phyloP scores from a whole-genome alignment of 2,888 invertebrate species.

The Ditula angustiorana region DNA sequence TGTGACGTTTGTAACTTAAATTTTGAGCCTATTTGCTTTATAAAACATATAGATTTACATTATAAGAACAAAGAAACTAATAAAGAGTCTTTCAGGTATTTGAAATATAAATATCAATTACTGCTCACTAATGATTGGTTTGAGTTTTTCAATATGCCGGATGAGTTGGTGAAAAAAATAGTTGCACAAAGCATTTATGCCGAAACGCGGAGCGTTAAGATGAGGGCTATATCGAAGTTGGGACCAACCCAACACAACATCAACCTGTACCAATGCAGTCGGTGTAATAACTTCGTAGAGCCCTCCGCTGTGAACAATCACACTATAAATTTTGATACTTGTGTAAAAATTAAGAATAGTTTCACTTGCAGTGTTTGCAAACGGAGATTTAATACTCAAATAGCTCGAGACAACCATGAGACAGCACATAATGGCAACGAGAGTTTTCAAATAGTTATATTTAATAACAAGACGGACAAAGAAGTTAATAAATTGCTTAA shows the following conservation, averaged over 20 bases:
- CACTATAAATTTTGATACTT: conserved; percentile 25
- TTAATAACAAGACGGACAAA: conserved; percentile 14
- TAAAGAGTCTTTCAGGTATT: conserved; percentile 15
- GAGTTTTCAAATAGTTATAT: conserved; percentile 9
- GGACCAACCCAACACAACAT: not conserved
- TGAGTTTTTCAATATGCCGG: not conserved
- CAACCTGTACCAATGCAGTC: conserved; percentile 17
- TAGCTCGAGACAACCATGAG: conserved; percentile 7
- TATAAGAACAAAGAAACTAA: conserved; percentile 4
- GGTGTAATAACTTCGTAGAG: conserved; percentile 22
- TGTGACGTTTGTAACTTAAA: conserved; percentile 15
- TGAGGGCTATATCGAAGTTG: not conserved
- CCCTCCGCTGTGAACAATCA: conserved; percentile 8
- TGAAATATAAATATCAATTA: conserved; percentile 4
- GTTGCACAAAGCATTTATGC: conserved; percentile 4
- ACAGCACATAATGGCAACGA: conserved; percentile 2
- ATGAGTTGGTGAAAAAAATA: not conserved
- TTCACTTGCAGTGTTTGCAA: conserved; percentile 11
- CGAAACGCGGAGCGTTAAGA: conserved; percentile 14
- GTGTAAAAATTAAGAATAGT: not conserved
- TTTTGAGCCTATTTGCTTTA: conserved; percentile 18
- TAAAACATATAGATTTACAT: conserved; percentile 18
- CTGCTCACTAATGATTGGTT: conserved; percentile 12
- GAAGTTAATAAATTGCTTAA: conserved; percentile 15
- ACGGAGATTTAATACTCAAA: conserved; percentile 7